Base-by-base conservation (phyloP, 1,140 invertebrate species). In the Chelonus insularis region DNA sequence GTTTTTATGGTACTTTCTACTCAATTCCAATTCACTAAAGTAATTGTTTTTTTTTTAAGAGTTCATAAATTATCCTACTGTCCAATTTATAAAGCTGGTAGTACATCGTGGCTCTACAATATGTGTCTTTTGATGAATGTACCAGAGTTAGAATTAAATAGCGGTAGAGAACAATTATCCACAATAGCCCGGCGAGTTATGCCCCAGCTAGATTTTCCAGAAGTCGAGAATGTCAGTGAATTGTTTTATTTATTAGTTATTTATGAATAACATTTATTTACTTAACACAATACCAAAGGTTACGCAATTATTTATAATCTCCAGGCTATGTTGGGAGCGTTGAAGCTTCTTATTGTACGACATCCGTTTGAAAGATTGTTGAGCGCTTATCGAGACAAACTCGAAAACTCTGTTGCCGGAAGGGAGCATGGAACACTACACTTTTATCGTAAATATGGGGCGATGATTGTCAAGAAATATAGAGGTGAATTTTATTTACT, bases 351-450 rank as follows among this genome's bases (percentile, higher is more conserved):
- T 20, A 70, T 82, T n/a, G 80, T 88, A 4, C 74, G 88, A 14
- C 86, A 89, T 71, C 88, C 88, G 2, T 85, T 89, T 64, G 86
- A 89, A 68, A 74, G 88, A 62, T 63, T 89, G 8, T 65, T 88
- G 6, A 88, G 85, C 7, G 86, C 87, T 0, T 89, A 86, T 70
- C 74, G 86, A 52, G 87, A 88, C 67, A 89, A 89, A 75, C 76
- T 89, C 51, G 81, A 84, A 67, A 83, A 86, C 60, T 74, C 70
- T 3, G 79, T 82, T 1, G 70, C 75, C 36, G 78, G 80, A n/a
- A 66, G 71, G 20, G 78, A 83, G 60, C 82, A 84, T 47, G 83
- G 83, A 7, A 82, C 79, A 12, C 70, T 80, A 34, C 85, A 87
- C 68, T 88, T 86, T 70, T 83, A 86, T 65, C 70, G 79, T 29